A percentile compares a stretch with the other conserved stretches of the same genome.
phyloP scores from a whole-genome alignment of 2,888 invertebrate species.

The Eristalis tenax region DNA sequence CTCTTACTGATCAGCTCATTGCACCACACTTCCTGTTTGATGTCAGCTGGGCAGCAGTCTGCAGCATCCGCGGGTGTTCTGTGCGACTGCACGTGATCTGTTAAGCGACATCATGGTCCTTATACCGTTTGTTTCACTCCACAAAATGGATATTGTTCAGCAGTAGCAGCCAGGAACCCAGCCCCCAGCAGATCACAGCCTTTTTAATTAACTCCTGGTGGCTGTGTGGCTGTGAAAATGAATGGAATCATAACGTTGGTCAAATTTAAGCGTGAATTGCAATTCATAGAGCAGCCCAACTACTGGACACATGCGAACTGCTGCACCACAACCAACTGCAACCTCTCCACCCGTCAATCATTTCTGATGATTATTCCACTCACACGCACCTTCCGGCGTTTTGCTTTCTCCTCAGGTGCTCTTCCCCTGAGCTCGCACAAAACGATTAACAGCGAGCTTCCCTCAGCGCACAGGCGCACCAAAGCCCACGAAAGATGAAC shows the following conservation, averaged over 20 bases:
- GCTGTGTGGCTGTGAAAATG: not conserved
- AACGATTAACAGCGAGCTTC: not conserved
- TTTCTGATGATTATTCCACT: conserved; percentile 60
- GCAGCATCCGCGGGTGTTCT: no score
- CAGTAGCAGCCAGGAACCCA: no score
- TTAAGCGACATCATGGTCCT: no score
- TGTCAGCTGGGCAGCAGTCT: no score
- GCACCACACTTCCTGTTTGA: no score
- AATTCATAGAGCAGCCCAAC: conserved; percentile 43
- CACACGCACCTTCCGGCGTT: conserved; percentile 61
- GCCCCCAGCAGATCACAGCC: no score
- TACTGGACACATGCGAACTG: conserved; percentile 30
- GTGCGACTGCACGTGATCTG: no score
- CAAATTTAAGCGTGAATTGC: conserved; percentile 47
- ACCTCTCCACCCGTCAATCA: conserved; percentile 57
- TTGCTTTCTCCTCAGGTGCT: conserved; percentile 23
- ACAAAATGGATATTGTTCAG: no score
- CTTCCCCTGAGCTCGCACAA: conserved; percentile 1
- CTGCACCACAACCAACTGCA: conserved; percentile 33
- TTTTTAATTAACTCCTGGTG: no score
- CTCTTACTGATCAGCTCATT: no score
- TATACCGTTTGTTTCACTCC: no score
- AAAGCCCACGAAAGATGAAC: conserved; percentile 11
- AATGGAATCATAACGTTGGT: conserved; percentile 19
- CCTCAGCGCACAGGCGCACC: not conserved